phyloP scores from a whole-genome alignment of 2,797 vertebrate species.

The Scomberomorus guttatus region DNA sequence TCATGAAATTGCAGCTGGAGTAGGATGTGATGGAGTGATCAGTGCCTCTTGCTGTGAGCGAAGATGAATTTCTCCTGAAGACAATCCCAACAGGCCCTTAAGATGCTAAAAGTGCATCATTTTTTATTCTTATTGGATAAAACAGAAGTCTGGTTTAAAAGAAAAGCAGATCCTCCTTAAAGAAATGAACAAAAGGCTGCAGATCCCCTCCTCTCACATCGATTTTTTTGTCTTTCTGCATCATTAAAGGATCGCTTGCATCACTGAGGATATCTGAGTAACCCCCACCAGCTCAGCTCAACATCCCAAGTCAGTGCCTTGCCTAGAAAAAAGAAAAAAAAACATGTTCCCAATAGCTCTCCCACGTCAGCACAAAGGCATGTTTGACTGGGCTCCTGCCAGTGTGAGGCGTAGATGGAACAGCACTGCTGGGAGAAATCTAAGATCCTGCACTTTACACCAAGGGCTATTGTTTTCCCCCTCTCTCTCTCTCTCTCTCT shows the following conservation, averaged over 20 bases:
- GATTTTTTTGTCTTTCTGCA: background rate
- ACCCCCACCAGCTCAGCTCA: constrained; percentile 50
- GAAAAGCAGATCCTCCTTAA: background rate
- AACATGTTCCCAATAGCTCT: constrained; percentile 78
- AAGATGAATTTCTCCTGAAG: constrained; percentile 14
- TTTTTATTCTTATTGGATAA: background rate
- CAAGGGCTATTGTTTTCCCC: constrained; percentile 65
- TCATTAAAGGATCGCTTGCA: constrained; percentile 60
- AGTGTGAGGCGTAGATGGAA: constrained; percentile 66
- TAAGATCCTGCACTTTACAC: constrained; percentile 74
- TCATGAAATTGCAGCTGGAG: constrained; percentile 61
- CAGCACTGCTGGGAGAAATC: constrained; percentile 66
- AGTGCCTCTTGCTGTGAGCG: background rate
- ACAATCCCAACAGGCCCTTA: background rate
- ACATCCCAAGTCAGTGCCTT: constrained; percentile 60
- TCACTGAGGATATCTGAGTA: constrained; percentile 65
- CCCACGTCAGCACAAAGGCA: constrained; percentile 85
- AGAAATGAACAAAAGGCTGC: constrained; percentile 19
- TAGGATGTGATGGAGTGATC: constrained; percentile 23
- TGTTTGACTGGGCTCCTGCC: constrained; percentile 79
- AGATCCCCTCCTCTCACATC: background rate
- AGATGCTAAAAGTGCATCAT: background rate
- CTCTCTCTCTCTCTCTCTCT: background rate
- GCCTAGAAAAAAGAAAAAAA: constrained; percentile 64
- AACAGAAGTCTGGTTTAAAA: background rate